Percentiles rank a stretch among this genome's conserved stretches.
These are phyloP conservation scores for Xenopus laevis DNA, from an alignment of 2,113 vertebrate species.

Conservation along the genomic window DNA sequence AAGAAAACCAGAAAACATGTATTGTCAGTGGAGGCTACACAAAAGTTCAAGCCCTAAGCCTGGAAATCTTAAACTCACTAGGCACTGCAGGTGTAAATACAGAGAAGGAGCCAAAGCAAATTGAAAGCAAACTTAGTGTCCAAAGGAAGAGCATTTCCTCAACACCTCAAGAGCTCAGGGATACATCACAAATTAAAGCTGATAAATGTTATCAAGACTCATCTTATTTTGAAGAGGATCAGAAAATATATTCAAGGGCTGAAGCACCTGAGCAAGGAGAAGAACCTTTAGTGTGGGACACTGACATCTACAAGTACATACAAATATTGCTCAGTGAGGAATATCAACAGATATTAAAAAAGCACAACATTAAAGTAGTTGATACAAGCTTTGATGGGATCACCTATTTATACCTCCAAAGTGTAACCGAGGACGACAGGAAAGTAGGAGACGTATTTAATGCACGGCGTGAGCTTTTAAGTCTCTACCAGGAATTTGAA, in stretches of 20 bases:
- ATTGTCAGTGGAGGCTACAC: constrained; percentile 62
- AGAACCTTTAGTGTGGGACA: constrained; percentile 70
- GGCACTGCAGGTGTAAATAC: constrained; percentile 17
- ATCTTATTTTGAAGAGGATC: neutral
- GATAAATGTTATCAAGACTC: neutral
- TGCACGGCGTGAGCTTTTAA: constrained; percentile 63
- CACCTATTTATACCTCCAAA: constrained; percentile 64
- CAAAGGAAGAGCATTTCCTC: neutral
- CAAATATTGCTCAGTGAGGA: constrained; percentile 59
- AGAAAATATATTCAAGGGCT: neutral
- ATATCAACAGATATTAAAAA: constrained; percentile 62
- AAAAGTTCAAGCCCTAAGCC: constrained; percentile 65
- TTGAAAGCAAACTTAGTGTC: neutral
- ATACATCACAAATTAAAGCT: neutral
- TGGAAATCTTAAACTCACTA: constrained; percentile 57
- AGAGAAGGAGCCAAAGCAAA: neutral
- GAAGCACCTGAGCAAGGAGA: constrained; percentile 48
- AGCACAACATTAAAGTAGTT: constrained; percentile 59
- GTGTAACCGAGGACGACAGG: constrained; percentile 4
- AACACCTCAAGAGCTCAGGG: neutral
- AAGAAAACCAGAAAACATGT: constrained; percentile 48
- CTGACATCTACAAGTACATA: constrained; percentile 74
- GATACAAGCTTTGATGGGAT: constrained; percentile 64
- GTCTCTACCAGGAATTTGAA: constrained; percentile 68
- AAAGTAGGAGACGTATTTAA: constrained; percentile 36